A percentile compares a stretch with the other conserved stretches of the same genome.
Evolutionary conservation across 2,113 vertebrate species (phyloP).

Genomic region (Osmerus eperlanus): DNA sequence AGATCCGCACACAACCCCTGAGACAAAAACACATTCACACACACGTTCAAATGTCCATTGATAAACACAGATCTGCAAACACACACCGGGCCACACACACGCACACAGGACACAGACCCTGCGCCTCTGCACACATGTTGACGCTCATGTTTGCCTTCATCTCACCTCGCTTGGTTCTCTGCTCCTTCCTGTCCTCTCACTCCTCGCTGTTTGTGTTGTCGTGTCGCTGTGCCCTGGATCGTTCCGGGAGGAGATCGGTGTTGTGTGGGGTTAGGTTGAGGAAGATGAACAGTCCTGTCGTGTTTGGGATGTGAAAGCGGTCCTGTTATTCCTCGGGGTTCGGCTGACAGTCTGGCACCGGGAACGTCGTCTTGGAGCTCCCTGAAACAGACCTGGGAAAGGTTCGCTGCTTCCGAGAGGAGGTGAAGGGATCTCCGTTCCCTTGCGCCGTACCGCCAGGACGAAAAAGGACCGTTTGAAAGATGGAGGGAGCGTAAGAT

Average conservation of each 20-base stretch:
- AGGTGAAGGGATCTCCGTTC: neutral
- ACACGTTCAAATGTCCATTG: too few relatives aligned
- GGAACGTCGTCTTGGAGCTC: too few relatives aligned
- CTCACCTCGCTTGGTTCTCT: slow-evolving; percentile 39
- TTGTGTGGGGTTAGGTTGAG: too few relatives aligned
- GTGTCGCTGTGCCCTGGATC: too few relatives aligned
- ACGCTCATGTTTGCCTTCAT: neutral
- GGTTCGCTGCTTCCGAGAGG: slow-evolving; percentile 1
- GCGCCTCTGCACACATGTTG: neutral
- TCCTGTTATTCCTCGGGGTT: too few relatives aligned
- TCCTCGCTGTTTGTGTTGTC: neutral
- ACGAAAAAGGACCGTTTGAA: slow-evolving; percentile 9
- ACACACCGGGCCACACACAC: neutral
- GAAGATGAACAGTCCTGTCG: too few relatives aligned
- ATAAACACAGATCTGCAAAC: slow-evolving; percentile 3
- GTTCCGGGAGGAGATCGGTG: too few relatives aligned
- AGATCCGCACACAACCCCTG: neutral
- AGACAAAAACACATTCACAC: too few relatives aligned
- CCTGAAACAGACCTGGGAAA: slow-evolving; percentile 5
- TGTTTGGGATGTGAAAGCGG: too few relatives aligned
- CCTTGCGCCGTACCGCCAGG: neutral
- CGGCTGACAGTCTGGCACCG: too few relatives aligned
- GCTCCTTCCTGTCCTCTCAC: neutral
- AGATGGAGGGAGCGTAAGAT: slow-evolving; percentile 64
- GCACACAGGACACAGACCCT: neutral